A percentile compares a stretch with the other conserved stretches of the same genome.
Evolutionary conservation across 2,888 invertebrate genomes (phyloP).

Genomic region (Liposcelis brunnea): DNA sequence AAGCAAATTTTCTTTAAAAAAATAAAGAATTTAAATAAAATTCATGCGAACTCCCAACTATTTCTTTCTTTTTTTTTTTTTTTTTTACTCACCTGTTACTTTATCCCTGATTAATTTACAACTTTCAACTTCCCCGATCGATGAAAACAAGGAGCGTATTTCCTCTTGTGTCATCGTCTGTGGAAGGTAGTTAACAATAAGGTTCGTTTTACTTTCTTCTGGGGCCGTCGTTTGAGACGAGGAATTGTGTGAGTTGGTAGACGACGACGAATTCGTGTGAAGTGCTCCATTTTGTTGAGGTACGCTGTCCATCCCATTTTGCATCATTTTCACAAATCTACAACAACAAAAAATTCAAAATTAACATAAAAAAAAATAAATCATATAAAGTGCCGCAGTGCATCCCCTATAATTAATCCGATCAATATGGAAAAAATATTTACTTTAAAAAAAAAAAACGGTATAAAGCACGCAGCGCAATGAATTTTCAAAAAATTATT

Average conservation of each 20-base stretch:
- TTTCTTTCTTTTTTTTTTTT: no score
- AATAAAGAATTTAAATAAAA: no score
- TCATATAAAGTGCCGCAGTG: no score
- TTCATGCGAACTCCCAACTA: no score
- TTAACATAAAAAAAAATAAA: background rate
- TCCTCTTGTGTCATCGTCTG: slow-evolving; percentile 99
- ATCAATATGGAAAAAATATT: no score
- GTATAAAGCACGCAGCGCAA: no score
- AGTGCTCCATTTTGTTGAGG: slow-evolving; percentile 65
- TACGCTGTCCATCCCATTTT: slow-evolving; percentile 62
- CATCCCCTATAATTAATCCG: no score
- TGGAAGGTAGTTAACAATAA: slow-evolving; percentile 98
- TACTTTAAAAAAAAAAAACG: no score
- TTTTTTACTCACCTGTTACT: slow-evolving; percentile 44
- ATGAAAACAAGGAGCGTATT: slow-evolving; percentile 91
- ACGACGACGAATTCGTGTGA: slow-evolving; percentile 24
- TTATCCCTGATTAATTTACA: slow-evolving; percentile 99
- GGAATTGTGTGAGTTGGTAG: slow-evolving; percentile 24
- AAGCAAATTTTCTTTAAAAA: no score
- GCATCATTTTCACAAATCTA: slow-evolving; percentile 41
- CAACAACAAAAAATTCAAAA: slow-evolving; percentile 7
- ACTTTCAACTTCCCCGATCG: slow-evolving; percentile 97
- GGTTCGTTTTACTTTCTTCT: slow-evolving; percentile 92
- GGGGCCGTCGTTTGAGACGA: slow-evolving; percentile 32
- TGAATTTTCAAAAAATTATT: no score